Evolutionary conservation across 37 sponge, comb jelly and placozoan genomes (phyloP).

Genomic region (Tethya wilhelma): DNA sequence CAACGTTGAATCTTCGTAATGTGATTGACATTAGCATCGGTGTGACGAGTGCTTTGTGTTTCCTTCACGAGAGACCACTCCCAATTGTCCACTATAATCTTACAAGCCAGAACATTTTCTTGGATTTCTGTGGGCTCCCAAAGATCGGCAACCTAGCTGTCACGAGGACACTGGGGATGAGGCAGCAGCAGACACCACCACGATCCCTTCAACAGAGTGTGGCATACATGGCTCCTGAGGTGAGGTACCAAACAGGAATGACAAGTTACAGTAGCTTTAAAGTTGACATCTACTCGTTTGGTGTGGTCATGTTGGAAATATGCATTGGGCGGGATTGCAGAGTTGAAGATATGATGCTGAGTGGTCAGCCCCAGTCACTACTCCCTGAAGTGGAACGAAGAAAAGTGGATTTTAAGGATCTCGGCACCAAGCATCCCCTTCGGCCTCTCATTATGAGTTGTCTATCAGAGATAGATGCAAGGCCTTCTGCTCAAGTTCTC

Average conservation of each 20-base stretch:
- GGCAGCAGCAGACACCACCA: conserved; percentile 6
- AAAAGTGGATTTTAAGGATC: conserved; percentile 36
- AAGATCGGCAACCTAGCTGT: conserved; percentile 84
- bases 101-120: conserved; percentile 74
- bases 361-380: not conserved
- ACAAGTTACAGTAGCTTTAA: conserved; percentile 33
- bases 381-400: conserved; percentile 76
- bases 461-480: conserved; percentile 18
- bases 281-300: conserved; percentile 73
- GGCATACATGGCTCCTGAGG: conserved; percentile 77
- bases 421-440: conserved; percentile 19
- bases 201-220: conserved; percentile 78
- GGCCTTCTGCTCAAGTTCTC: conserved; percentile 22
- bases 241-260: conserved; percentile 9
- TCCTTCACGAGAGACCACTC: conserved; percentile 64
- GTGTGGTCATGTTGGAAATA: conserved; percentile 70
- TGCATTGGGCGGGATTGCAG: conserved; percentile 38
- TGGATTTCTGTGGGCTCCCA: conserved; percentile 44
- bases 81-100: conserved; percentile 83
- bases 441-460: conserved; percentile 13
- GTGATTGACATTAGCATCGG: conserved; percentile 49
- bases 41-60: conserved; percentile 62
- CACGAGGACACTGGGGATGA: conserved; percentile 27
- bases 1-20: conserved; percentile 47
- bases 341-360: conserved; percentile 45